Evolutionary conservation across 1,140 invertebrate genomes (phyloP).

Genomic region (Spodoptera frugiperda): DNA sequence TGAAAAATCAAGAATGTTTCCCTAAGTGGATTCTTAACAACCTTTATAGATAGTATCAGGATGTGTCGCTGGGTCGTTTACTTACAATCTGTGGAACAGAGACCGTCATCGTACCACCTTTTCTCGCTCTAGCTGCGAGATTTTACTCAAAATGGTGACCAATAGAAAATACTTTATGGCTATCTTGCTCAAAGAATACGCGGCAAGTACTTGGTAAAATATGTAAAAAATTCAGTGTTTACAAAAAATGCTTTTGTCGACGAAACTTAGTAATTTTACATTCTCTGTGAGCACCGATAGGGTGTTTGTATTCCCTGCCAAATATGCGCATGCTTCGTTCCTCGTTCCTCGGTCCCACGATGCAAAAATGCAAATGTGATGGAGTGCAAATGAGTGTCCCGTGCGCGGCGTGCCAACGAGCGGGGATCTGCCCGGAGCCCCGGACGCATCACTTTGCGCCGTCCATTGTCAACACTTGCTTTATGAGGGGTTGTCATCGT

Average conservation of each 20-base stretch:
- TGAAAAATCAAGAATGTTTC: conserved; percentile 20
- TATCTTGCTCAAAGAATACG: conserved; percentile 7
- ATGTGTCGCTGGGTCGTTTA: not conserved
- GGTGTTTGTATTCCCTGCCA: conserved; percentile 47
- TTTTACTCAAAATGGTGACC: not conserved
- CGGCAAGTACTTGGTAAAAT: not conserved
- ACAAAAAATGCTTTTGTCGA: conserved; percentile 4
- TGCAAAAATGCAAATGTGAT: conserved; percentile 62
- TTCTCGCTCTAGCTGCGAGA: not conserved
- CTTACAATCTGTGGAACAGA: conserved; percentile 4
- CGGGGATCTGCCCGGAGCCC: conserved; percentile 50
- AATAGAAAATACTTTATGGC: not conserved
- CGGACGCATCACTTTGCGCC: conserved; percentile 59
- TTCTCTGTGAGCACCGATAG: conserved; percentile 11
- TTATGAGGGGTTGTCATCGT: conserved; percentile 61
- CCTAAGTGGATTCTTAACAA: conserved; percentile 3
- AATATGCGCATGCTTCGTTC: conserved; percentile 51
- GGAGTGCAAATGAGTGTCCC: conserved; percentile 59
- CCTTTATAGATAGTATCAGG: not conserved
- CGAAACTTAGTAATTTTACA: conserved; percentile 22
- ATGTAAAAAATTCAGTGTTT: conserved; percentile 1
- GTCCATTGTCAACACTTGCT: conserved; percentile 54
- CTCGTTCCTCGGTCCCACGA: conserved; percentile 53
- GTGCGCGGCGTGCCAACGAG: conserved; percentile 54
- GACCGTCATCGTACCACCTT: not conserved